Evolutionary conservation across 2,113 vertebrate species (phyloP), one percentile per base, ranked within the genome.

Genomic region (Capricornis sumatraensis): DNA sequence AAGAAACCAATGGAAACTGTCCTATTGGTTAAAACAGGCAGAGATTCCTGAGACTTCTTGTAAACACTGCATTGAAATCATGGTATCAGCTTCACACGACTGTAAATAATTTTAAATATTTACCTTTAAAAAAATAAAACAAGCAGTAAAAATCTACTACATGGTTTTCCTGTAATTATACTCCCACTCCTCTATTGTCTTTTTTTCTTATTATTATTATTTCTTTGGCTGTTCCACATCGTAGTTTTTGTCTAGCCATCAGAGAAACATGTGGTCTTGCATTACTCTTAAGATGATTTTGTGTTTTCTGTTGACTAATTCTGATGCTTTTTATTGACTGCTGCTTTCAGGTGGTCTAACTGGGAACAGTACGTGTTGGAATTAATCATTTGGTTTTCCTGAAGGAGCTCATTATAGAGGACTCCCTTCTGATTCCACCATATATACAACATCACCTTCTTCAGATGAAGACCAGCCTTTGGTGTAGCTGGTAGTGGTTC

Each of bases 1-100:
- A n/a, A 87, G 30, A 93, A 87, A 58, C 23, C 52, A 79, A 52
- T 12, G 55, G 47, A 88, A 79, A 81, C 92, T 47, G 85, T 30
- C 94, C 95, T 98, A 53, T 87, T 94, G 95, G 89, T 95, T 10
- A 79, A 74, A 83, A 36, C 9, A 16, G 25, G 45, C 91, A 91
- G 87, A 53, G 64, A 78, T 89, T 87, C 25, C 43, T 19, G 27
- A 86, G 53, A 15, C 58, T 45, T 84, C 85, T 36, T 33, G 21
- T n/a, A 84, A 84, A 93, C 23, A 55, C 4, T n/a, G 23, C 19
- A 7, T 23, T 67, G 16, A 50, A 90, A 40, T 14, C 74, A 90
- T 33, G 14, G 7, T 45, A 40, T 50, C 36, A 58, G 45, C 52
- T 57, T 67, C 64, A 97, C 52, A 36, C 58, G 33, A 78, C 85